phyloP scores from a whole-genome alignment of 2,113 vertebrate genomes.

The Phalacrocorax carbo region DNA sequence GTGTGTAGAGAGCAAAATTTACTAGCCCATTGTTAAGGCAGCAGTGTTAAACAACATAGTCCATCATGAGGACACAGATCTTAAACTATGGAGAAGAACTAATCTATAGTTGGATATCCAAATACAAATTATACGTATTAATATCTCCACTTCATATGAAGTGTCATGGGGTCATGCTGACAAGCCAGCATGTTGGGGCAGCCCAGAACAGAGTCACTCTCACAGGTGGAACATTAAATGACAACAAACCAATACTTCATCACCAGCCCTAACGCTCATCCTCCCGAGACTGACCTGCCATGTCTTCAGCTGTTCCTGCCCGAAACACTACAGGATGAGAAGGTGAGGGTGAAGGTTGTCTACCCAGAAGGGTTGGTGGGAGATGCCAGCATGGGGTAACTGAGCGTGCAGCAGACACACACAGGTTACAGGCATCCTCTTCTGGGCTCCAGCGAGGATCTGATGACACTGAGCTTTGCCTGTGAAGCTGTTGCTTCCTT shows the following conservation, averaged over 20 bases:
- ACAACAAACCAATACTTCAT: neutral
- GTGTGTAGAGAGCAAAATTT: neutral
- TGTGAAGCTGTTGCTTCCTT: neutral
- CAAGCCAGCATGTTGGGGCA: neutral
- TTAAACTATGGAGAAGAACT: neutral
- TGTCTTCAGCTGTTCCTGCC: neutral
- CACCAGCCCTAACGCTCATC: neutral
- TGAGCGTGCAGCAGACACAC: neutral
- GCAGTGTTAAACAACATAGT: neutral
- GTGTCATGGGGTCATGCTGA: neutral
- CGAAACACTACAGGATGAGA: neutral
- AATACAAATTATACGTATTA: neutral
- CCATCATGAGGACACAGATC: neutral
- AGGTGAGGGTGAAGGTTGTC: neutral
- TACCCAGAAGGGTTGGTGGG: neutral
- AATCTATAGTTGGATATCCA: neutral
- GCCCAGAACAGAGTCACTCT: neutral
- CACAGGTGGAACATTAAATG: neutral
- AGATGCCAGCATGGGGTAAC: neutral
- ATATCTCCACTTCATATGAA: neutral
- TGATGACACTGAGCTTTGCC: fast-evolving
- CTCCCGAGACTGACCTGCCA: neutral
- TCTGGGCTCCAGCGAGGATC: neutral
- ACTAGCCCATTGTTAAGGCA: neutral
- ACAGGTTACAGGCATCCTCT: neutral